Conservation (phyloP, 2,888 invertebrate species). For the Scaeva pyrastri region DNA sequence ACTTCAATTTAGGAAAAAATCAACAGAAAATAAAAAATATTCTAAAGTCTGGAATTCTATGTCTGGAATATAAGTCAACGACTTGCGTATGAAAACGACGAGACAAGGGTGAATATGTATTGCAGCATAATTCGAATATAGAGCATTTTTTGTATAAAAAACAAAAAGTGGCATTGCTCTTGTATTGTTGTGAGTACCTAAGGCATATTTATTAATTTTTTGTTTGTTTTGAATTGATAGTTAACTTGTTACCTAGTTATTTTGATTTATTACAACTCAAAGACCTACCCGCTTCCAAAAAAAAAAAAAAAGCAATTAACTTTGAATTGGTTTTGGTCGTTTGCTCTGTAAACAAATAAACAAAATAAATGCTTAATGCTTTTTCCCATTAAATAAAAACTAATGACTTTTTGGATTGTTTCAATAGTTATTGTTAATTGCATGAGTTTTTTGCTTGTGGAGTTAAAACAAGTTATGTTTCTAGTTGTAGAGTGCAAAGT, state of each 20-base stretch:
- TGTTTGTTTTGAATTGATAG: not conserved
- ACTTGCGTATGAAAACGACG: slow-evolving; percentile 14
- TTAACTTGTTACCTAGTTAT: not conserved
- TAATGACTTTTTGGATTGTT: not conserved
- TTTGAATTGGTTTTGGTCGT: not conserved
- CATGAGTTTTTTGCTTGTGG: slow-evolving; percentile 11
- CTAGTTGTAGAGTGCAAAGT: not conserved
- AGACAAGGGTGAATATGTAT: slow-evolving; percentile 28
- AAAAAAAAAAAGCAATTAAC: not conserved
- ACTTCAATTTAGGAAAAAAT: not conserved
- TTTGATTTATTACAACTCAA: not conserved
- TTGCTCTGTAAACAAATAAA: not conserved
- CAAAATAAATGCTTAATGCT: not conserved
- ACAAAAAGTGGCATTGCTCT: slow-evolving; percentile 53
- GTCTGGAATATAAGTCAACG: not conserved
- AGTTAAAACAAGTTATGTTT: slow-evolving; percentile 1
- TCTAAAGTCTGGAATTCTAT: not conserved
- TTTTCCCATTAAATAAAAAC: not conserved
- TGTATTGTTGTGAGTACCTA: slow-evolving; percentile 61
- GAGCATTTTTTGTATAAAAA: slow-evolving; percentile 6
- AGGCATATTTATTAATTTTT: not conserved
- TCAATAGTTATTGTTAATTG: slow-evolving; percentile 23
- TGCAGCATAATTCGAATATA: not conserved
- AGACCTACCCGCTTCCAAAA: not conserved
- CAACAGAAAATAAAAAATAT: slow-evolving; percentile 6